Evolutionary conservation across 2,888 invertebrate species (phyloP), one percentile per base, ranked within the genome.

Genomic region (Eumerus sabulonum): DNA sequence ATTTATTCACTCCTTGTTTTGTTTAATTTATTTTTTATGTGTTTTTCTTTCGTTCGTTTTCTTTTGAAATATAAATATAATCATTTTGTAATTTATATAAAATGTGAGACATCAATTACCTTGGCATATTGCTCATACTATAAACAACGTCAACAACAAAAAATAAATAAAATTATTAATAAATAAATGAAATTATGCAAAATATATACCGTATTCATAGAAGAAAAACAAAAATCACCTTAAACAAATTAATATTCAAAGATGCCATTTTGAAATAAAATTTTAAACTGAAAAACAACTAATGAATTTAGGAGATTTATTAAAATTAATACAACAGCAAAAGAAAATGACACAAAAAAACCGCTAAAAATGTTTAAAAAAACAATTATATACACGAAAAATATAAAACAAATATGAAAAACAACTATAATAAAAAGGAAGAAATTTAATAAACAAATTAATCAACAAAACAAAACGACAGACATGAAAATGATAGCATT

Each of bases 121-220:
- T 79, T 74, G 68, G 74, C 68, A 79, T 74, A 79, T 63, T 73
- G 73, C 68, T 73, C 73, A 73, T 64, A 70, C 59, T 71, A 74
- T 35, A 63, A 64, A 62, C 47, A 68, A 54, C 40, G 57, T 66
- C 47, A 66, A 40, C 63, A 76, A 76, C 59, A 67, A 57, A 60
- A 27, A 27, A 27, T 27, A 7, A n/a, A n/a, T n/a, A n/a, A n/a
- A n/a, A n/a, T n/a, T n/a, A n/a, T n/a, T 27, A 27, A 27, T 27
- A 27, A 27, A 4, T 27, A 27, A 27, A 27, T 27, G 7, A 27
- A 64, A 59, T 16, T 54, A 63, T 50, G 47, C n/a, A 53, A 57
- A 66, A 64, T 45, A 64, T 19, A 42, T 17, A 63, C 16, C 45
- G 56, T 42, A 63, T 45, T 59, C n/a, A 48, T 27, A 7, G 7